Base-by-base conservation (phyloP, 1,140 invertebrate species). In the Temnothorax longispinosus region DNA sequence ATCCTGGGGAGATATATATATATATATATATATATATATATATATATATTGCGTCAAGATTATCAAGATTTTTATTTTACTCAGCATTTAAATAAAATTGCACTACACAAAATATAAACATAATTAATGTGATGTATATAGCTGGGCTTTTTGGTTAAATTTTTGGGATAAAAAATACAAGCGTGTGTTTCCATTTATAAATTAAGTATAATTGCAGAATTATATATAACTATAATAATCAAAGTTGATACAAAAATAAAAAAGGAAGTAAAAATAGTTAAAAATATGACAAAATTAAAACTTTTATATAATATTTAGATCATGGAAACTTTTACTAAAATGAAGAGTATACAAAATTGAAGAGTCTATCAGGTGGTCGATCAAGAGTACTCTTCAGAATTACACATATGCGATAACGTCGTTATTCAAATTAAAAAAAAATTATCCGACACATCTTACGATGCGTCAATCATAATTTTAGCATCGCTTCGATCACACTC, bases 41-140 rank as follows among this genome's bases (percentile, higher is more conserved):
- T n/a, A n/a, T n/a, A n/a, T 21, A 11, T 2, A 69, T 47, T 50
- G 11, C n/a, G 5, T 38, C 27, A 27, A 27, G 27, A 27, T 27
- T 75, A 60, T 58, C 35, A 8, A 58, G 27, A 58, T 58, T 58
- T 74, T 75, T 74, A 74, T 74, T 74, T 56, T 44, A 56, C 7
- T 60, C 13, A 56, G 11, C 1, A 27, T 74, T 74, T 41, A 75
- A 75, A 44, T 75, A 0, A 75, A 75, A 75, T 58, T 58, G 21
- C 50, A 60, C 0, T 18, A 11, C 0, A 38, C 21, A 8, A 75
- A 75, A 60, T 60, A 60, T 60, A 60, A 58, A 75, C 7, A 27
- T 44, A 60, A 56, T 74, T 56, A 74, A 60, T 15, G 8, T 75
- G 3, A 50, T 69, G 6, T 32, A 50, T 69, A 32, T 50, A 69